These are phyloP conservation scores for Melanerpes aurifrons DNA, from an alignment of 2,113 vertebrate genomes.

Conservation along the genomic window DNA sequence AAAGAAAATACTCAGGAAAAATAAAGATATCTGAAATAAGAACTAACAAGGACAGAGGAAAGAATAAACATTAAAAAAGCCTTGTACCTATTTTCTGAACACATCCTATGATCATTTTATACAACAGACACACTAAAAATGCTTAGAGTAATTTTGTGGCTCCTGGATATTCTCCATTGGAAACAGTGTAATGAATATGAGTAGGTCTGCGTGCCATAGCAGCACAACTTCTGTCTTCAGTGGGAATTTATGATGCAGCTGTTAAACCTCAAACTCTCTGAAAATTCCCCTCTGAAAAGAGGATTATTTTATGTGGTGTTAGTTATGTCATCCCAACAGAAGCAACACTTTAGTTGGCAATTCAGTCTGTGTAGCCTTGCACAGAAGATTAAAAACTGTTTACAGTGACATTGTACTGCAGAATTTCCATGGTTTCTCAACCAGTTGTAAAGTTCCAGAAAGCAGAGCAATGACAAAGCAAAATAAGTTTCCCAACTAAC, in stretches of 20 bases:
- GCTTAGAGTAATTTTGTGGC: background rate
- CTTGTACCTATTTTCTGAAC: background rate
- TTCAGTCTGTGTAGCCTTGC: background rate
- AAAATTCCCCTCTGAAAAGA: background rate
- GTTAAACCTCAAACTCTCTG: background rate
- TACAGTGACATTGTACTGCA: background rate
- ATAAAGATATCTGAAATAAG: too few species aligned
- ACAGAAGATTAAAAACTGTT: background rate
- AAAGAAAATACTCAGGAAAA: background rate
- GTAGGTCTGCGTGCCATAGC: background rate
- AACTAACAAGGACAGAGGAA: background rate
- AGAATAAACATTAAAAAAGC: too few species aligned
- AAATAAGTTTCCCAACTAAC: background rate
- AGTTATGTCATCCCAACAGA: background rate
- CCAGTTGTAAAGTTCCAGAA: background rate
- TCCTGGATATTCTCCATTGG: background rate
- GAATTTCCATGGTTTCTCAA: background rate
- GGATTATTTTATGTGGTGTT: background rate
- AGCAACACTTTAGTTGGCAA: background rate
- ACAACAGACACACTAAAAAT: background rate
- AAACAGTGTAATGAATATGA: background rate
- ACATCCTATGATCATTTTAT: background rate
- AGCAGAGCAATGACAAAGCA: background rate
- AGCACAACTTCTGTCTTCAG: background rate
- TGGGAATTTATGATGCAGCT: background rate